Base-by-base conservation (phyloP, 1,140 invertebrate species). In the Zaprionus tsacasi region DNA sequence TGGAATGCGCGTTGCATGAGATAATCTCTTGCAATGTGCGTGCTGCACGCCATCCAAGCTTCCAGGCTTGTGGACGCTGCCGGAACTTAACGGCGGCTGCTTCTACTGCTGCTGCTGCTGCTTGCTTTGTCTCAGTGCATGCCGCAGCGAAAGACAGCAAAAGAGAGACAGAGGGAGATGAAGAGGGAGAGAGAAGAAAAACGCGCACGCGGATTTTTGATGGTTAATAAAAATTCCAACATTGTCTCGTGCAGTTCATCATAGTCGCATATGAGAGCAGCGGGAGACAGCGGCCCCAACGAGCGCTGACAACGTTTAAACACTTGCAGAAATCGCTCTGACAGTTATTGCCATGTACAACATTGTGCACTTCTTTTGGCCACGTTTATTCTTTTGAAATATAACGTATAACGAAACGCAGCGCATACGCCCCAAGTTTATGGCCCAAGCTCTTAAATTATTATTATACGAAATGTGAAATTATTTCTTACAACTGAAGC, bases 191-290 rank as follows among this genome's bases (percentile, higher is more conserved):
- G 33, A 11, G 60, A 25, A 6, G 2, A 2, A 15, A 13, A 2
- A 6, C 6, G 40, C 40, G 52, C 60, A 67, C 68, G 75, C 75
- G 78, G 75, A 83, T 89, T 90, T 86, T 85, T 89, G 85, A 89
- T 89, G 85, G 85, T 89, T 89, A 89, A 89, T 89, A 89, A 89
- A 89, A 89, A 89, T 89, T 89, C 85, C 85, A 89, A 89, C 85
- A 89, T 89, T 89, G 85, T 89, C 85, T 89, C 66, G 69, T 58
- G 70, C 80, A 89, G 85, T 89, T 89, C 85, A 89, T 89, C 85
- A 89, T 89, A 72, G 76, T 79, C 59, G 59, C 76, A 73, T 72
- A 82, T 86, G 73, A 65, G 78, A 68, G 58, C 76, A 79, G 78
- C 72, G 57, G 76, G 67, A 72, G 79, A 43, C 63, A 69, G 69